A percentile compares a stretch with the other conserved stretches of the same genome.
phyloP scores from a whole-genome alignment of 2,888 invertebrate genomes.

The Sesia bembeciformis region DNA sequence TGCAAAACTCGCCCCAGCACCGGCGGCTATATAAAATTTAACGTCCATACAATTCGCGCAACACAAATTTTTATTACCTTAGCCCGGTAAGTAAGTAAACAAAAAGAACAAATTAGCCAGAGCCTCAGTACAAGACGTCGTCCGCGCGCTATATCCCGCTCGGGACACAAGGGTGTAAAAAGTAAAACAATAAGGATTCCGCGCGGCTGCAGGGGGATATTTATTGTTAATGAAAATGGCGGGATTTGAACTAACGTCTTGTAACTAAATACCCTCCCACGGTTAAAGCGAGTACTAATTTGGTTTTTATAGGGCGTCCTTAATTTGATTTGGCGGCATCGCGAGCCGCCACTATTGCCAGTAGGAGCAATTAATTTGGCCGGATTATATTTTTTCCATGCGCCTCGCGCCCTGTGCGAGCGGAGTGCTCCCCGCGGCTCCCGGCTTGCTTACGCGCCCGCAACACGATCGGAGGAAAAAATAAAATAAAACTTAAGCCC shows the following conservation, averaged over 20 bases:
- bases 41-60: slow-evolving; percentile 73
- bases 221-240: slow-evolving; percentile 76
- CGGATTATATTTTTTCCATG: slow-evolving; percentile 72
- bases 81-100: slow-evolving; percentile 65
- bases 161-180: slow-evolving; percentile 74
- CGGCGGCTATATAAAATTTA: slow-evolving; percentile 69
- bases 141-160: slow-evolving; percentile 46
- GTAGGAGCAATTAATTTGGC: slow-evolving; percentile 72
- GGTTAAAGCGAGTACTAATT: slow-evolving; percentile 75
- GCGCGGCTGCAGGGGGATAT: slow-evolving; percentile 69
- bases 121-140: slow-evolving; percentile 52
- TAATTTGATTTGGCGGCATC: slow-evolving; percentile 76
- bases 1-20: slow-evolving; percentile 63
- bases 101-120: slow-evolving; percentile 69
- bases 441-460: slow-evolving; percentile 39
- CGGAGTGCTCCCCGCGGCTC: slow-evolving; percentile 27
- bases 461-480: slow-evolving; percentile 64
- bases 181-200: slow-evolving; percentile 74
- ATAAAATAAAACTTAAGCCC: slow-evolving; percentile 75
- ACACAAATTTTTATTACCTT: slow-evolving; percentile 72
- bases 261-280: slow-evolving; percentile 74
- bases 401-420: slow-evolving; percentile 21
- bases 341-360: slow-evolving; percentile 69
- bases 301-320: slow-evolving; percentile 75
- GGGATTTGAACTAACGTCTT: slow-evolving; percentile 75